Evolutionary conservation across 1,140 invertebrate species (phyloP), one percentile per base, ranked within the genome.

Genomic region (Akabosia matsudoensis): DNA sequence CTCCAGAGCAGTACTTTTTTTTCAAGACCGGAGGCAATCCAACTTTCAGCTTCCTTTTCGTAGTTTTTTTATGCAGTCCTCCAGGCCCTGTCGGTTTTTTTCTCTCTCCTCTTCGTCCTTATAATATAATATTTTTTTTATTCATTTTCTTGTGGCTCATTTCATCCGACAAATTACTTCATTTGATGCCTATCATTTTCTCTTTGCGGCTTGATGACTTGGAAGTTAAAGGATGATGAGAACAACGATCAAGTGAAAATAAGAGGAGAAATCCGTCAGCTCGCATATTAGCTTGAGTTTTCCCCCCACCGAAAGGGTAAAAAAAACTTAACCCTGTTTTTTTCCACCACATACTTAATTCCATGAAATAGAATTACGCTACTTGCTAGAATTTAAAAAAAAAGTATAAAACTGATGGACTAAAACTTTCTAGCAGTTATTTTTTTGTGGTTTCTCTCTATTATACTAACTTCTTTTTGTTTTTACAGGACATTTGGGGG

Each of bases 91-190:
- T 31, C 24, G 61, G 61, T 30, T 30, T 28, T 67, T 67, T 10
- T 30, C 7, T 30, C 61, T n/a, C n/a, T n/a, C n/a, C n/a, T n/a
- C n/a, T n/a, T 51, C n/a, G 45, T 51, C 45, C n/a, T 51, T 13
- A 51, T 51, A 51, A 51, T 51, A 51, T 10, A 51, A n/a, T n/a
- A n/a, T n/a, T n/a, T n/a, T n/a, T 67, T 67, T 67, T 67, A 22
- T 64, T 30, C 67, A 74, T 77, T 74, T 74, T 74, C 76, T 34
- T 70, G 61, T 73, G 77, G 33, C 74, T 78, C 74, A 78, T 78
- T 75, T 78, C 73, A 75, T 75, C 77, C 77, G 77, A 78, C 77
- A 78, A 78, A 78, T 78, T 78, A 78, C 77, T 78, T 78, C 74
- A 78, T 78, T 78, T 78, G 77, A 78, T 78, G 77, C 73, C 77